Base-by-base conservation (phyloP, 1,140 invertebrate species). In the Reticulitermes speratus region DNA sequence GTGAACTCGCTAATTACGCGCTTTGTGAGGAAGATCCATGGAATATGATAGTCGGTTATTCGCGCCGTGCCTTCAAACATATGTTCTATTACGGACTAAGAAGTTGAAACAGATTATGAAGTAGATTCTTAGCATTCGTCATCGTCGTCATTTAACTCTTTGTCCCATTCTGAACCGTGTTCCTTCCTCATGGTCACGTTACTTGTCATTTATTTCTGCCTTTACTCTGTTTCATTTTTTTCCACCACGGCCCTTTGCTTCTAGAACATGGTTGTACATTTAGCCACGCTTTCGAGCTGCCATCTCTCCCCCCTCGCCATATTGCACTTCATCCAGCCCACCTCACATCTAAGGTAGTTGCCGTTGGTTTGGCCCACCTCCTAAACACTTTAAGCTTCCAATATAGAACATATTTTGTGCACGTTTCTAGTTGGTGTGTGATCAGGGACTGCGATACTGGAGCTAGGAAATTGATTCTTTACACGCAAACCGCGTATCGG, bases 381-480 rank as follows among this genome's bases (percentile, higher is more conserved):
- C 65, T 75, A 75, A 75, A 75, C 65, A 75, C 65, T 75, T 75
- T 75, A 75, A 75, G 65, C 65, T 75, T 75, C 65, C 65, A 75
- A 75, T 75, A 75, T 75, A 30, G 65, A 75, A 75, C 65, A 75
- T 52, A 84, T 84, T 84, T 45, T 84, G 83, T 84, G 83, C 83
- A 84, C 83, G 83, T 52, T 52, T 44, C 83, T 84, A 8, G 83
- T 84, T 25, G 44, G 83, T 84, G 83, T 84, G 83, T 84, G 83
- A 52, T 84, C 83, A 52, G 83, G 16, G 21, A 52, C 7, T 44
- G 32, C 44, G 83, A 84, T 84, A 84, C 44, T 32, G 65, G 16
- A 44, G 32, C 38, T 84, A 84, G 83, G 83, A 84, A 84, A 84
- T 84, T 84, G 83, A 84, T 84, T 84, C 83, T 52, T n/a, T 84